These are phyloP conservation scores for Bothrops alternatus DNA, from an alignment of 2,797 vertebrate genomes.

Conservation along the genomic window DNA sequence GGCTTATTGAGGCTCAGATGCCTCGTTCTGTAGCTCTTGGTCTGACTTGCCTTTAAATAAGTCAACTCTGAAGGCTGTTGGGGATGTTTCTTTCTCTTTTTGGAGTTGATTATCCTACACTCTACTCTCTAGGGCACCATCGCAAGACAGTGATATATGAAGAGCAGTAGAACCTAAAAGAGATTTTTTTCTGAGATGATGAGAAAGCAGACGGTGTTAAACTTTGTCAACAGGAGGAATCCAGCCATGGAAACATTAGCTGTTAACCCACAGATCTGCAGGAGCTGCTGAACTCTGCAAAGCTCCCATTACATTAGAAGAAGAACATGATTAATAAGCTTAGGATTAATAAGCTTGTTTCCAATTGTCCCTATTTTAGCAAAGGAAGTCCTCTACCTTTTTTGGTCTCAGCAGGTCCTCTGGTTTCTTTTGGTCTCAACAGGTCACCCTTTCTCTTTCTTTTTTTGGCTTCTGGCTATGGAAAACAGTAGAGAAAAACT, in stretches of 20 bases:
- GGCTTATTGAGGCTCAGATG: neutral
- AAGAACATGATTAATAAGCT: conserved; percentile 25
- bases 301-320: neutral
- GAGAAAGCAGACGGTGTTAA: neutral
- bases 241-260: conserved; percentile 25
- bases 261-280: neutral
- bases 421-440: neutral
- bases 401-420: neutral
- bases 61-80: neutral
- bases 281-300: conserved; percentile 1
- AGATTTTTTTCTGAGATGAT: neutral
- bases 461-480: neutral
- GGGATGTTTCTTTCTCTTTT: neutral
- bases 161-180: neutral
- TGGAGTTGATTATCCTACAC: neutral
- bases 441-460: neutral
- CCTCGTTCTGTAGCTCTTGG: neutral
- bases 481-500: neutral
- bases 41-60: neutral
- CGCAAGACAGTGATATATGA: neutral
- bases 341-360: neutral
- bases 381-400: neutral
- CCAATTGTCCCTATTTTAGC: neutral
- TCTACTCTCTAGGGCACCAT: neutral
- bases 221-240: neutral